Conservation (phyloP, 2,888 invertebrate genomes). For the Petrophora chlorosata region DNA sequence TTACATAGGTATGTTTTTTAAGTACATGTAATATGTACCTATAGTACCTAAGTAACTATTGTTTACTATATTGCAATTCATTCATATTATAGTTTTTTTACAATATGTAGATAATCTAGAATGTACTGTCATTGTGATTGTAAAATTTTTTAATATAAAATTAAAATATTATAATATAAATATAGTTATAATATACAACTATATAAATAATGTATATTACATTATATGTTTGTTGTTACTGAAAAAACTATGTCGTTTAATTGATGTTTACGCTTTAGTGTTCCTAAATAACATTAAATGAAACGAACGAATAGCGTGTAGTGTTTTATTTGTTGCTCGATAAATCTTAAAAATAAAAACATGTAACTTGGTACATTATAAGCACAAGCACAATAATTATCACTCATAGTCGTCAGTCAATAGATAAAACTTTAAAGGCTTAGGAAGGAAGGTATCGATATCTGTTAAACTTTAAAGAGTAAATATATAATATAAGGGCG, state of each 20-base stretch:
- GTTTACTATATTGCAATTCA: too few relatives aligned
- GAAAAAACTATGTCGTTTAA: too few relatives aligned
- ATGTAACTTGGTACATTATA: conserved; percentile 79
- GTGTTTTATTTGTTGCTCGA: conserved; percentile 74
- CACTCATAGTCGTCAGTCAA: conserved; percentile 79
- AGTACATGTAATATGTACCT: too few relatives aligned
- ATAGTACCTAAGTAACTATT: too few relatives aligned
- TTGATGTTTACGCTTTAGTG: not conserved
- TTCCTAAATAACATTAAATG: conserved; percentile 40
- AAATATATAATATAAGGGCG: conserved; percentile 60
- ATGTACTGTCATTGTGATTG: too few relatives aligned
- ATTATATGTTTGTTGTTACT: not conserved
- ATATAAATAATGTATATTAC: not conserved
- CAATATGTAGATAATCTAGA: too few relatives aligned
- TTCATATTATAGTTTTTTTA: too few relatives aligned
- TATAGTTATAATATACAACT: too few relatives aligned
- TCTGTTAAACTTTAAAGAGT: conserved; percentile 47
- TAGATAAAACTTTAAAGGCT: conserved; percentile 70
- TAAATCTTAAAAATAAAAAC: conserved; percentile 69
- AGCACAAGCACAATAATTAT: conserved; percentile 81
- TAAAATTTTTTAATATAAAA: too few relatives aligned
- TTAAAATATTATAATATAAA: too few relatives aligned
- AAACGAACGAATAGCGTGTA: conserved; percentile 60
- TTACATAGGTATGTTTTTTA: too few relatives aligned
- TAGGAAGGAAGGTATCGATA: conserved; percentile 71